Evolutionary conservation across 1,140 invertebrate genomes (phyloP).

Genomic region (Mamestra configurata): DNA sequence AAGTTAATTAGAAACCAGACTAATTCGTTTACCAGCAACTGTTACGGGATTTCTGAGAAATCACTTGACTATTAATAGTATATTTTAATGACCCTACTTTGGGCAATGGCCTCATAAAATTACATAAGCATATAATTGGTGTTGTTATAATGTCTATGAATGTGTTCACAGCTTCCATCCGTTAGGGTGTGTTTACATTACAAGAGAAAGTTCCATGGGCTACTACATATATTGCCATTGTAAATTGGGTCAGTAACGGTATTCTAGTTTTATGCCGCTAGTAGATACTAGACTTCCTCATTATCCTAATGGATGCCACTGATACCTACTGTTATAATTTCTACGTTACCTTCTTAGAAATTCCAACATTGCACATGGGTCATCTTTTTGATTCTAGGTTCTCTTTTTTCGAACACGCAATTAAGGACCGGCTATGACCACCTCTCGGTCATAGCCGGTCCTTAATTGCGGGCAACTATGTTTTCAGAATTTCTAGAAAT

Average conservation of each 20-base stretch:
- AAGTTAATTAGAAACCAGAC: background rate
- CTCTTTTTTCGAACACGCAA: too few relatives aligned
- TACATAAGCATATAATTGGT: slow-evolving; percentile 28
- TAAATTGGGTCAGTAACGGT: background rate
- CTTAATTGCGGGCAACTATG: too few relatives aligned
- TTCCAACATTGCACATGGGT: too few relatives aligned
- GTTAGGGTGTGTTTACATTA: background rate
- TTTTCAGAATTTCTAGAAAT: too few relatives aligned
- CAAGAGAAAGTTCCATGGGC: background rate
- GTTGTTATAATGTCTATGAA: background rate
- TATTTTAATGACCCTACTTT: slow-evolving; percentile 11
- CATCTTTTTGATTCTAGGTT: too few relatives aligned
- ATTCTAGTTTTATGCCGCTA: background rate
- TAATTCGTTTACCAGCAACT: background rate
- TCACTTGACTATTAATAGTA: background rate
- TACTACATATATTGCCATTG: too few relatives aligned
- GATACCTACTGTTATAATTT: too few relatives aligned
- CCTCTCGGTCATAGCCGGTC: too few relatives aligned
- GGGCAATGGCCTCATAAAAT: slow-evolving; percentile 31
- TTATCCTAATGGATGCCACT: background rate
- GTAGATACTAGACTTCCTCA: too few relatives aligned
- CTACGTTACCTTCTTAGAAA: too few relatives aligned
- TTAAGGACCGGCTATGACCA: too few relatives aligned
- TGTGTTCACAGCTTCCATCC: background rate
- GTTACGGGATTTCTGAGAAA: background rate